Evolutionary conservation across 2,888 invertebrate species (phyloP).

Genomic region (Himalopsyche kuldschensis): DNA sequence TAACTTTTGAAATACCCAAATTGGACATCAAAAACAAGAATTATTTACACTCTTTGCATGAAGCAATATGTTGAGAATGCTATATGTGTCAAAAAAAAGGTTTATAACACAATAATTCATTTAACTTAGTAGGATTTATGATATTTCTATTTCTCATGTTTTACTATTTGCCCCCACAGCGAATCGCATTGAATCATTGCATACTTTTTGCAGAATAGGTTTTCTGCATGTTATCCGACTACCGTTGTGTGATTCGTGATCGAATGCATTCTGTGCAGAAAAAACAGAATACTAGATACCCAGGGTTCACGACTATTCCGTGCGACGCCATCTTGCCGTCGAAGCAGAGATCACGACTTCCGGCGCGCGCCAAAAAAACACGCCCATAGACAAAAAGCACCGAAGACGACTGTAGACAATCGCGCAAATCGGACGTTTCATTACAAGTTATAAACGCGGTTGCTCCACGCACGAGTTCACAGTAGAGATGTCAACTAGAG

Average conservation of each 20-base stretch:
- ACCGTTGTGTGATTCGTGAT: background rate
- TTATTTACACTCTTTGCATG: too few species aligned
- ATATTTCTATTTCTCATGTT: too few species aligned
- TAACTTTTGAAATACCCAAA: too few species aligned
- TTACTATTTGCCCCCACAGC: too few species aligned
- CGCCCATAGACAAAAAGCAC: constrained; percentile 2
- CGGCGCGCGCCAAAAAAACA: constrained; percentile 7
- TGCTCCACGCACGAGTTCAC: background rate
- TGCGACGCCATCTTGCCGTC: background rate
- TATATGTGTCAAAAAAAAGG: too few species aligned
- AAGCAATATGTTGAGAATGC: too few species aligned
- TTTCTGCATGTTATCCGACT: background rate
- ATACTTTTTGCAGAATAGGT: background rate
- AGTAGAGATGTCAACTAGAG: background rate
- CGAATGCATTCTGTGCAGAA: background rate
- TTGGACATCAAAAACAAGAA: too few species aligned
- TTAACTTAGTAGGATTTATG: too few species aligned
- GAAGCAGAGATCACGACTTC: background rate
- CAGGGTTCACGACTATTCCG: background rate
- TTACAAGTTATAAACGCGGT: constrained; percentile 3
- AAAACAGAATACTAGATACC: background rate
- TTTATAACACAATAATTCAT: too few species aligned
- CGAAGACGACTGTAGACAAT: constrained; percentile 3
- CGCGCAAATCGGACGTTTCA: constrained; percentile 4
- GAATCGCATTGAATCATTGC: background rate